Conservation (phyloP, 2,113 vertebrate species). For the Festucalex cinctus region DNA sequence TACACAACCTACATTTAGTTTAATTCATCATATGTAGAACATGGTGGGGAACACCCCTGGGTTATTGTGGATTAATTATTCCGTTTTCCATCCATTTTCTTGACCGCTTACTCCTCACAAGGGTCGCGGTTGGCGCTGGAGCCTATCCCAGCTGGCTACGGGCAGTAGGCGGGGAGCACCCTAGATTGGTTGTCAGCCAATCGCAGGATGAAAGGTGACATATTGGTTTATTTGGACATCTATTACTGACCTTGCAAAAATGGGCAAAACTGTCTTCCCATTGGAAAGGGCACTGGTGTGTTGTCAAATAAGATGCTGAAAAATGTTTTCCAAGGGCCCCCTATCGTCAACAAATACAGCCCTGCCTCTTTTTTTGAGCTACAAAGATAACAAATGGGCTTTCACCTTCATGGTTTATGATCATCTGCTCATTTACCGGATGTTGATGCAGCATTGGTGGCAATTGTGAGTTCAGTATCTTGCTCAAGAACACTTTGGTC, state of each 20-base stretch:
- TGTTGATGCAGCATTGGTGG: neutral
- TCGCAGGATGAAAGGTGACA: conserved; percentile 23
- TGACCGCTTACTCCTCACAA: too few species aligned
- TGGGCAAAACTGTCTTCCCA: conserved; percentile 24
- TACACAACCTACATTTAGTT: conserved; percentile 58
- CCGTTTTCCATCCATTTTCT: too few species aligned
- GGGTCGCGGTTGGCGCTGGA: too few species aligned
- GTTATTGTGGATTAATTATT: conserved; percentile 14
- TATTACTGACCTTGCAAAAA: conserved; percentile 36
- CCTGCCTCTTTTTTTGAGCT: conserved; percentile 25
- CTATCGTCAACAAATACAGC: conserved; percentile 41
- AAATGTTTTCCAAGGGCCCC: conserved; percentile 54
- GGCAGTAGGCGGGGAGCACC: too few species aligned
- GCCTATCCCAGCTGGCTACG: too few species aligned
- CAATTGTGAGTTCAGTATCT: neutral
- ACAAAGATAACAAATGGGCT: neutral
- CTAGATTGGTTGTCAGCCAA: too few species aligned
- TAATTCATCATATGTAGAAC: conserved; percentile 48
- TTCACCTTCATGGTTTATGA: neutral
- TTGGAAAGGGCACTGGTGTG: conserved; percentile 48
- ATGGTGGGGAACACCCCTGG: conserved; percentile 21
- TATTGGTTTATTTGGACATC: conserved; percentile 26
- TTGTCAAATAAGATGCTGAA: conserved; percentile 45
- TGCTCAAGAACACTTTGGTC: neutral
- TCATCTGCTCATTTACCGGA: neutral